Evolutionary conservation across 2,797 vertebrate genomes (phyloP), one percentile per base, ranked within the genome.

Genomic region (Paedocypris micromegethes): DNA sequence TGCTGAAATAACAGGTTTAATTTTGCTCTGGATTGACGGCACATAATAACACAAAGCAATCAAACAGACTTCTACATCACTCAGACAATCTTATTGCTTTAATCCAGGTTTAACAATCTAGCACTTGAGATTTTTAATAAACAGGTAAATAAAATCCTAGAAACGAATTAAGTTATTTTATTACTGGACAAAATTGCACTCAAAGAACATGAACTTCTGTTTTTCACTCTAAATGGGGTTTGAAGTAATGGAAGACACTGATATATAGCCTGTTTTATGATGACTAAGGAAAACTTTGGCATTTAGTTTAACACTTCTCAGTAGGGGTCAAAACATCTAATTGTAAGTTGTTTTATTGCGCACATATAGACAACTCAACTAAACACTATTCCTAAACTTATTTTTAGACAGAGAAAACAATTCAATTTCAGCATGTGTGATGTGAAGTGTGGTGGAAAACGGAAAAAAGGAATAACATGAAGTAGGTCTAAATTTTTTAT

Each of bases 341-440:
- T 9, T 60, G 42, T 53, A 64, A 38, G 57, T 60, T 40, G 39
- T 51, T 40, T 4, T 41, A 51, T 2, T 50, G 57, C 38, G 59
- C 9, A 47, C 5, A 68, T 42, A 47, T 42, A 55, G 44, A 62
- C 7, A 45, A 48, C 40, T 43, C 41, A 58, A 41, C 51, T 61
- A 61, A 48, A 58, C 65, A 67, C 43, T 52, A 60, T 59, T 53
- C 9, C 9, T 38, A 51, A 3, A 52, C 50, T 8, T 51, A 42
- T 5, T 9, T 9, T 66, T 5, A 4, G 23, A 48, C 9, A 45
- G 40, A 59, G 3, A 39, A 5, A 44, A 59, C 37, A n/a, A 23
- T 52, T 67, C 52, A 67, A 40, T 49, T 23, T 5, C 41, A 45
- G 43, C 49, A 66, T 41, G 44, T 23, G 23, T 2, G 6, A 40